Percentiles rank a stretch among this genome's conserved stretches.
Evolutionary conservation across 2,113 vertebrate species (phyloP).

Genomic region (Acrocephalus kingi): DNA sequence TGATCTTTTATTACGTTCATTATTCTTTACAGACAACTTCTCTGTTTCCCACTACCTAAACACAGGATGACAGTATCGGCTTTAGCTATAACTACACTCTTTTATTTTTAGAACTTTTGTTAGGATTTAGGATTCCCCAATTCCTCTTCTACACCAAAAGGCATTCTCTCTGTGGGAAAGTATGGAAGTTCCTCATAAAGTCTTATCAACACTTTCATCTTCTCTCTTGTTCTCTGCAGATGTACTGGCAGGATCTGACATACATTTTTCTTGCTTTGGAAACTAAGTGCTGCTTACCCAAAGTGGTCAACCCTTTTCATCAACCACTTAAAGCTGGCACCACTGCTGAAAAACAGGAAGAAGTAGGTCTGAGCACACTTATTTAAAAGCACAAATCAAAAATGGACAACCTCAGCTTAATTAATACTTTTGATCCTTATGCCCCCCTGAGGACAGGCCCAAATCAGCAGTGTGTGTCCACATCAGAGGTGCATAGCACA

Average conservation of each 20-base stretch:
- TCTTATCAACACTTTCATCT: not conserved
- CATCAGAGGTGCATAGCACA: not conserved
- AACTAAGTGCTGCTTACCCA: not conserved
- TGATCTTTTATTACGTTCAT: not conserved
- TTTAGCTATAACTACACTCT: not conserved
- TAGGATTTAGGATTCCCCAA: not conserved
- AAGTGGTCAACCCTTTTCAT: not conserved
- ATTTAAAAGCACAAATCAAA: not conserved
- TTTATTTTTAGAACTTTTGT: not conserved
- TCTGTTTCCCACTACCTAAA: not conserved
- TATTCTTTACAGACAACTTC: not conserved
- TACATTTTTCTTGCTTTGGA: not conserved
- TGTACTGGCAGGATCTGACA: not conserved
- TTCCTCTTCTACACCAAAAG: not conserved
- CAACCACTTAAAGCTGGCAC: not conserved
- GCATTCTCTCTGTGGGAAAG: not conserved
- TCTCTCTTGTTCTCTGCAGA: not conserved
- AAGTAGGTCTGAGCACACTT: not conserved
- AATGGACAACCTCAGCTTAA: not conserved
- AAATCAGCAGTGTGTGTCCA: not conserved
- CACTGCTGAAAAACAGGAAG: fast-evolving
- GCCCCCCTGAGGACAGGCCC: fast-evolving
- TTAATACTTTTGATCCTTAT: fast-evolving
- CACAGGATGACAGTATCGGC: not conserved
- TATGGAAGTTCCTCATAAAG: not conserved